Evolutionary conservation across 2,113 vertebrate species (phyloP).

Genomic region (Pyrgilauda ruficollis): DNA sequence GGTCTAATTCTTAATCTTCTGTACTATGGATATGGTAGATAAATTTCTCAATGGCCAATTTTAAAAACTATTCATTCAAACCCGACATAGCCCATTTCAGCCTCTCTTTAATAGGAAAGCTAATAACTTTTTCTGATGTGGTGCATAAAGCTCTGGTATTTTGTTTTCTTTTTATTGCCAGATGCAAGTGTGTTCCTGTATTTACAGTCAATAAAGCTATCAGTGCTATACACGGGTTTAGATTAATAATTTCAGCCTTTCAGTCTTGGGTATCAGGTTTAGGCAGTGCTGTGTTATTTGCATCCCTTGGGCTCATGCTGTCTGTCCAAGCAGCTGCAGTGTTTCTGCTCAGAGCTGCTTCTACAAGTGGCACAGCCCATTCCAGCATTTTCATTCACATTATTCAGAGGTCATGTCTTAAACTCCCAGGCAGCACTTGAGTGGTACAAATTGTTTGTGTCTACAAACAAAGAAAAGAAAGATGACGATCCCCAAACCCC

Average conservation of each 20-base stretch:
- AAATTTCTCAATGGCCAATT: slow-evolving; percentile 52
- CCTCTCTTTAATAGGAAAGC: slow-evolving; percentile 40
- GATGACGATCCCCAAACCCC: neutral
- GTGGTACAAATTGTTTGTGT: neutral
- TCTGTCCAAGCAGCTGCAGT: neutral
- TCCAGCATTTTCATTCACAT: neutral
- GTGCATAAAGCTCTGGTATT: slow-evolving; percentile 45
- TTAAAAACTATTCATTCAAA: slow-evolving; percentile 57
- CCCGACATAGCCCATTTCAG: slow-evolving; percentile 31
- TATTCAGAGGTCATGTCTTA: neutral
- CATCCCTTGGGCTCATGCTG: neutral
- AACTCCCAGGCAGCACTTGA: neutral
- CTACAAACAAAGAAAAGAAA: neutral
- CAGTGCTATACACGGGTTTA: neutral
- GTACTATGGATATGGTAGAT: slow-evolving; percentile 48
- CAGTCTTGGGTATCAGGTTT: neutral
- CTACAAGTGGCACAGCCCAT: neutral
- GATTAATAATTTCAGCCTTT: slow-evolving; percentile 28
- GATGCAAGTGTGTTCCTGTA: slow-evolving; percentile 1
- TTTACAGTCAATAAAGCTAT: slow-evolving; percentile 52
- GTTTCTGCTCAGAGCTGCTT: neutral
- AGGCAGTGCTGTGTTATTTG: neutral
- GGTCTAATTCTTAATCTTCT: slow-evolving; percentile 52
- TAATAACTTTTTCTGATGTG: slow-evolving; percentile 62
- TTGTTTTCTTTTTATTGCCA: slow-evolving; percentile 55